Evolutionary conservation across 2,797 vertebrate species (phyloP), one percentile per base, ranked within the genome.

Genomic region (Betta splendens): DNA sequence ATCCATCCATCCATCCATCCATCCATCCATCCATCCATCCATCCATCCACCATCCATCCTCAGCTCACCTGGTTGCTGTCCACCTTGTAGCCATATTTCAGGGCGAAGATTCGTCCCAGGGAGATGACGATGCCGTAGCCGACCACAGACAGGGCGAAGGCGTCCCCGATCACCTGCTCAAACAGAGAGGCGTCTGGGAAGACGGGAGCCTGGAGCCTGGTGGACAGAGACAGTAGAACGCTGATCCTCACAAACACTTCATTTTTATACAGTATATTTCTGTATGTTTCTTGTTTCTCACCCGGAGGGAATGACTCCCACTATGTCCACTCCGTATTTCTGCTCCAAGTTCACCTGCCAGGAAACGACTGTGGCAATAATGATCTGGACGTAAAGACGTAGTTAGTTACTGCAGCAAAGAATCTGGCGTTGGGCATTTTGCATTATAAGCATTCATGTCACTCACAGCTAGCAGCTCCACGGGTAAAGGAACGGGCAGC

Each of bases 121-220:
- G 97, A 99, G 83, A 98, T 96, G 74, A 94, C 94, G n/a, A 99
- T 95, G 69, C 95, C 96, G 0, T 97, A 99, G 18, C 95, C 95
- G 5, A 99, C 96, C 51, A 99, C 92, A 0, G 96, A 85, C 3
- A 99, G 90, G 70, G 97, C 93, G 1, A 99, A 98, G 35, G 96
- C 95, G 0, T 96, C 95, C 9, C 96, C 96, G 0, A 89, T 80
- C 50, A 98, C 87, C 38, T 87, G 79, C 25, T 83, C 55, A 25
- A 98, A 94, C 50, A 94, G 74, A 36, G 75, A 84, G 37, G 58
- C 0, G 0, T 23, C 56, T 25, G 97, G 97, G 17, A 60, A 31
- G 52, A 78, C 73, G 0, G 96, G 96, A 0, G 92, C 64, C 75
- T 91, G 88, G 75, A 99, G 83, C 69, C 97, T 99, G 58, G 38